Percentiles rank a stretch among this genome's conserved stretches.
phyloP scores from a whole-genome alignment of 2,797 vertebrate genomes.

The Xerus rutilus region DNA sequence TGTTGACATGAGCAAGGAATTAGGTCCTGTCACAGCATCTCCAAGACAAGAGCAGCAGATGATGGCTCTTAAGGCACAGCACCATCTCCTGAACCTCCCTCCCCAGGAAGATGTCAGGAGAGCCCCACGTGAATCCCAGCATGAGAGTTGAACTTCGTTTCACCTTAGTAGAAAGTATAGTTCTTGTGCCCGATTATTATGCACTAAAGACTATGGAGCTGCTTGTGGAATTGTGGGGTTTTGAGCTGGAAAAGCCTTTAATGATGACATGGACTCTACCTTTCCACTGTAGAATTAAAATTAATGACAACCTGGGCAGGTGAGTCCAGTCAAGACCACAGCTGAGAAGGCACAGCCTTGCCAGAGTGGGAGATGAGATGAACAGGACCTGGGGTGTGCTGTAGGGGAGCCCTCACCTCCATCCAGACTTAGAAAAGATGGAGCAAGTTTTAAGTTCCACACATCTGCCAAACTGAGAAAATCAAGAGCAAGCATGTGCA shows the following conservation, averaged over 20 bases:
- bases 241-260: background rate
- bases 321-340: background rate
- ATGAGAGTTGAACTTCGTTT: background rate
- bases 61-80: background rate
- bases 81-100: background rate
- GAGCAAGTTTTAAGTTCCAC: background rate
- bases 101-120: background rate
- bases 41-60: background rate
- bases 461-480: background rate
- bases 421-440: background rate
- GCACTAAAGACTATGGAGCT: too few relatives aligned
- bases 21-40: fast-evolving
- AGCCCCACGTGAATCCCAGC: fast-evolving
- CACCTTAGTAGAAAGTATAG: background rate
- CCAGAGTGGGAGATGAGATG: too few relatives aligned
- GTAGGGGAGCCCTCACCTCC: background rate
- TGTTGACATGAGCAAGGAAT: background rate
- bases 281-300: background rate
- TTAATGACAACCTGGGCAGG: background rate
- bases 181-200: background rate
- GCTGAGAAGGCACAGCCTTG: background rate
- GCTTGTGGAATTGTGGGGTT: background rate
- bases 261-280: background rate
- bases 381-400: too few relatives aligned
- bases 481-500: background rate